A percentile compares a stretch with the other conserved stretches of the same genome.
phyloP scores from a whole-genome alignment of 2,888 invertebrate genomes.

The Macropis europaea region DNA sequence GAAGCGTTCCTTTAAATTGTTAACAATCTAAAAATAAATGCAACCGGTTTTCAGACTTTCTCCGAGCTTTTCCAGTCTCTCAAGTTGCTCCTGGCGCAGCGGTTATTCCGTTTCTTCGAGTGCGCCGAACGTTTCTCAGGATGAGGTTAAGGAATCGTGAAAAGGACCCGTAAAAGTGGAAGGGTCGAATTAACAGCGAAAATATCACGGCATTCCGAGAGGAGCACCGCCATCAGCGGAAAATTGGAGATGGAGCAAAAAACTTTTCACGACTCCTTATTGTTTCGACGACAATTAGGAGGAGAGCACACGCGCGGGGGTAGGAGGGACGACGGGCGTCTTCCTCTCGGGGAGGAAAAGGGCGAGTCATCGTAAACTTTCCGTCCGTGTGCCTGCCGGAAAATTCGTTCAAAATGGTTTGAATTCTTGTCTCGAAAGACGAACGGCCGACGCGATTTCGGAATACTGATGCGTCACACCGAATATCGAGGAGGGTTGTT shows the following conservation, averaged over 20 bases:
- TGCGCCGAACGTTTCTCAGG: no score
- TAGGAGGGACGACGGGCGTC: not conserved
- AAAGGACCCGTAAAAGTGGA: not conserved
- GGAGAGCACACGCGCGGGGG: not conserved
- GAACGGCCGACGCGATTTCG: conserved; percentile 74
- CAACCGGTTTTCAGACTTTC: no score
- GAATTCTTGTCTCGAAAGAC: conserved; percentile 76
- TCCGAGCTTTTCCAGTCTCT: not conserved
- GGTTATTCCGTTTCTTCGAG: conserved; percentile 13
- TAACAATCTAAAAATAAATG: no score
- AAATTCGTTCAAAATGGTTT: conserved; percentile 77
- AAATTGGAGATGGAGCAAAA: conserved; percentile 50
- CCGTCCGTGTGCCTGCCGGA: conserved; percentile 62
- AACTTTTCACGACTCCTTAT: conserved; percentile 56
- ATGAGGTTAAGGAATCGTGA: not conserved
- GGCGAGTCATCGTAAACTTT: conserved; percentile 68
- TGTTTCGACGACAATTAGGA: conserved; percentile 61
- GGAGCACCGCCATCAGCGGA: conserved; percentile 5
- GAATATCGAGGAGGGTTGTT: conserved; percentile 48
- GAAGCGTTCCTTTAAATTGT: no score
- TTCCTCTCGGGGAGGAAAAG: not conserved
- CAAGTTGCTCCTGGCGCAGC: not conserved
- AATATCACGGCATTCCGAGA: conserved; percentile 9
- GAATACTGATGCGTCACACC: conserved; percentile 75
- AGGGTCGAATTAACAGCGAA: conserved; percentile 17